phyloP scores from a whole-genome alignment of 2,797 vertebrate genomes.

The Steatocranus sp. region DNA sequence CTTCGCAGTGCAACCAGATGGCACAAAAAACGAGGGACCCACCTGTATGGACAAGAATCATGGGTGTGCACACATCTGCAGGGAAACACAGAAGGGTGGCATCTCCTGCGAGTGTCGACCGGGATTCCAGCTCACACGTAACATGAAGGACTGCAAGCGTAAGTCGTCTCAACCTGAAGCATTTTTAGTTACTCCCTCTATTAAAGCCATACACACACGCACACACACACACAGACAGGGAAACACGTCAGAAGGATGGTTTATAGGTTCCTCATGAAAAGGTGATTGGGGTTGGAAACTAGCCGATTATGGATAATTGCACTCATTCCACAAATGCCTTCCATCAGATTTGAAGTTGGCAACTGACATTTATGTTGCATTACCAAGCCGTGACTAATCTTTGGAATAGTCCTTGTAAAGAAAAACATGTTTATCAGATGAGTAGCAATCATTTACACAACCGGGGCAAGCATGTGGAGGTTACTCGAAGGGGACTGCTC shows the following conservation, averaged over 20 bases:
- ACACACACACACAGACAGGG: neutral
- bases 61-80: constrained; percentile 95
- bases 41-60: constrained; percentile 99
- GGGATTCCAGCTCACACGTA: constrained; percentile 95
- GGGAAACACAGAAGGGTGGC: constrained; percentile 92
- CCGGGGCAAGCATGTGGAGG: constrained; percentile 53
- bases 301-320: constrained; percentile 51
- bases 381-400: constrained; percentile 42
- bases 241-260: constrained; percentile 5
- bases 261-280: constrained; percentile 54
- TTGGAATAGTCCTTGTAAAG: constrained; percentile 22
- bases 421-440: constrained; percentile 62
- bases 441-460: constrained; percentile 60
- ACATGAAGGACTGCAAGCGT: constrained; percentile 96
- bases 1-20: constrained; percentile 59
- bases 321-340: constrained; percentile 52
- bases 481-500: constrained; percentile 53
- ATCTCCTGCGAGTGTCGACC: constrained; percentile 97
- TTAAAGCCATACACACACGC: neutral
- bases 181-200: neutral
- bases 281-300: constrained; percentile 48
- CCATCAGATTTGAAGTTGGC: constrained; percentile 32
- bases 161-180: constrained; percentile 59
- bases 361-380: constrained; percentile 43
- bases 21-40: constrained; percentile 84